These are phyloP conservation scores for Xenopus petersii DNA, from an alignment of 2,797 vertebrate genomes.

Conservation along the genomic window DNA sequence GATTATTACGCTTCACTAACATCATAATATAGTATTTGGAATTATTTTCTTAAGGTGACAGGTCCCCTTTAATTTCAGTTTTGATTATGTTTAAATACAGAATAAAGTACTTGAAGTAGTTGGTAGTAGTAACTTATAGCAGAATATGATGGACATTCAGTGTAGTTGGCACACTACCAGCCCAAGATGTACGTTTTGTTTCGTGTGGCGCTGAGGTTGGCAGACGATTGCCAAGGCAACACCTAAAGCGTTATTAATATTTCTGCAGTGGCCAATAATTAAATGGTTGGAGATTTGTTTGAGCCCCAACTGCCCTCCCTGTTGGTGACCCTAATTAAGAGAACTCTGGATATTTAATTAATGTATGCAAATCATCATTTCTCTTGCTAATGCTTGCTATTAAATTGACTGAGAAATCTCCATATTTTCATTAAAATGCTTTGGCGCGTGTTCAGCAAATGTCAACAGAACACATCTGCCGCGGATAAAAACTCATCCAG, in stretches of 20 bases:
- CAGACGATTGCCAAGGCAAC: neutral
- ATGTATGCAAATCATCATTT: neutral
- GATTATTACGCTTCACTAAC: no score
- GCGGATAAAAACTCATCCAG: neutral
- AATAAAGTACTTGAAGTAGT: no score
- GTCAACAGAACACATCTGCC: slow-evolving; percentile 7
- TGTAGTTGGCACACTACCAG: no score
- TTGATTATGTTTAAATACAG: no score
- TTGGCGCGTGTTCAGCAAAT: neutral
- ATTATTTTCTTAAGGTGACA: no score
- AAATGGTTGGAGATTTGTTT: neutral
- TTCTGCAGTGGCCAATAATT: neutral
- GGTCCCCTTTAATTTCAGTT: no score
- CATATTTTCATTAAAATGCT: neutral
- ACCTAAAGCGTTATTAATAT: neutral
- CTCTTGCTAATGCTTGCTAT: neutral
- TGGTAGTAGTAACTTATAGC: no score
- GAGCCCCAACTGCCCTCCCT: neutral
- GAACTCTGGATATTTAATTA: neutral
- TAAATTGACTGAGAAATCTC: neutral
- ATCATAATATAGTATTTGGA: no score
- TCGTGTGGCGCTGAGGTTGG: neutral
- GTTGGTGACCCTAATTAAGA: neutral
- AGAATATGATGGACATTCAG: no score
- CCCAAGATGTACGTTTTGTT: no score